A percentile compares a stretch with the other conserved stretches of the same genome.
phyloP scores from a whole-genome alignment of 2,797 vertebrate species.

The Bradypodion pumilum region DNA sequence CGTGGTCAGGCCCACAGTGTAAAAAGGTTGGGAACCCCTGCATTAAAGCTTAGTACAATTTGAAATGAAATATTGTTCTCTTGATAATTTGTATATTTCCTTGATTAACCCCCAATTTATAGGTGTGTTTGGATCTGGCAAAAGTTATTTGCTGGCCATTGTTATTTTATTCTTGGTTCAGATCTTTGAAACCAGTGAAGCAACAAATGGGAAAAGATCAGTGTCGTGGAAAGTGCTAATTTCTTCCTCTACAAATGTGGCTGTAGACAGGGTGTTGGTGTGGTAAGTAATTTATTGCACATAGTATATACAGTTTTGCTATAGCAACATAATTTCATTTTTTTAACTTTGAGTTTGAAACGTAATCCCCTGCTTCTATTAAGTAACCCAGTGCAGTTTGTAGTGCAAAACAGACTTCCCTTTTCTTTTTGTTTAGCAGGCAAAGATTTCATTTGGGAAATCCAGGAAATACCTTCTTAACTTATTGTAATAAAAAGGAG shows the following conservation, averaged over 20 bases:
- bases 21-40: too few species aligned
- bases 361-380: not conserved
- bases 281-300: conserved; percentile 67
- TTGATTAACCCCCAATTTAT: conserved; percentile 42
- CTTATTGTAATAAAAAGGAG: too few species aligned
- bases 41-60: not conserved
- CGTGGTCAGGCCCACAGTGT: too few species aligned
- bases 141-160: conserved; percentile 81
- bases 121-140: conserved; percentile 85
- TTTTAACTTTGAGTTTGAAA: not conserved
- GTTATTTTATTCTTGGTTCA: conserved; percentile 78
- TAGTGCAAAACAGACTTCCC: not conserved
- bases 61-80: not conserved
- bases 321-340: not conserved
- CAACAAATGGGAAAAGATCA: conserved; percentile 23
- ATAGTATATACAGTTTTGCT: not conserved
- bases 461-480: conserved; percentile 29
- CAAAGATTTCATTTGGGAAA: not conserved
- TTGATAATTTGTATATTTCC: conserved; percentile 16
- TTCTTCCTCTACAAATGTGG: conserved; percentile 81
- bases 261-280: conserved; percentile 81
- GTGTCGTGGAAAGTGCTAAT: conserved; percentile 79
- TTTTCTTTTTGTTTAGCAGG: not conserved
- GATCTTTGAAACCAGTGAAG: conserved; percentile 76
- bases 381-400: not conserved